These are phyloP conservation scores for Esox lucius DNA, from an alignment of 2,797 vertebrate species.

Conservation along the genomic window DNA sequence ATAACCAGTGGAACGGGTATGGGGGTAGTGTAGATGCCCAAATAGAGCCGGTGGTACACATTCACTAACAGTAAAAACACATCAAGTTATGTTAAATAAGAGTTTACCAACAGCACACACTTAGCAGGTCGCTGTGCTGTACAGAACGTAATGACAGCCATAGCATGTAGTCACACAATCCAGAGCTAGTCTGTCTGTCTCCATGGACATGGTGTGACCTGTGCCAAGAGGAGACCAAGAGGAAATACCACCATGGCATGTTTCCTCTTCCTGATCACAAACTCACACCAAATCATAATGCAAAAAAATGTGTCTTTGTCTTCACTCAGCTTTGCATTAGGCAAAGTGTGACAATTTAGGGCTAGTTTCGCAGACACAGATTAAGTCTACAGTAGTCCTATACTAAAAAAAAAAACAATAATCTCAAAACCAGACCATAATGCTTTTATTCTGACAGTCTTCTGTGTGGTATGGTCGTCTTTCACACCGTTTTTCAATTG, in stretches of 20 bases:
- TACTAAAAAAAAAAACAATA: no score
- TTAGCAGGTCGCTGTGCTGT: slow-evolving; percentile 6
- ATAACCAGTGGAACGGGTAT: background rate
- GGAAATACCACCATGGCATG: slow-evolving; percentile 42
- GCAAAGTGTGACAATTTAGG: background rate
- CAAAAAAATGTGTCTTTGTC: background rate
- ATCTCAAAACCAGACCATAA: no score
- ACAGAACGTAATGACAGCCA: slow-evolving; percentile 3
- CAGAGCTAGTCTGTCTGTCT: background rate
- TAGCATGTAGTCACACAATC: background rate
- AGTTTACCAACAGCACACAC: background rate
- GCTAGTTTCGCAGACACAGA: no score
- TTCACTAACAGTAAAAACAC: background rate
- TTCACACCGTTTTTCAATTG: background rate
- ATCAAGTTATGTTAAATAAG: background rate
- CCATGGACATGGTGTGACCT: slow-evolving; percentile 18
- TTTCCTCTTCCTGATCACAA: slow-evolving; percentile 45
- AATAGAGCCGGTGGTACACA: background rate
- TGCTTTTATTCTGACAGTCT: background rate
- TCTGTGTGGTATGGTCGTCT: background rate
- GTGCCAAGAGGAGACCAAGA: slow-evolving; percentile 16
- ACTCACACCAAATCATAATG: slow-evolving; percentile 39
- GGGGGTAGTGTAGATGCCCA: background rate
- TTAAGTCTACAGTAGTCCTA: no score
- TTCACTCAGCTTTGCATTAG: background rate